Base-by-base conservation (phyloP, 2,797 vertebrate genomes). In the Phoxinus dragarum region DNA sequence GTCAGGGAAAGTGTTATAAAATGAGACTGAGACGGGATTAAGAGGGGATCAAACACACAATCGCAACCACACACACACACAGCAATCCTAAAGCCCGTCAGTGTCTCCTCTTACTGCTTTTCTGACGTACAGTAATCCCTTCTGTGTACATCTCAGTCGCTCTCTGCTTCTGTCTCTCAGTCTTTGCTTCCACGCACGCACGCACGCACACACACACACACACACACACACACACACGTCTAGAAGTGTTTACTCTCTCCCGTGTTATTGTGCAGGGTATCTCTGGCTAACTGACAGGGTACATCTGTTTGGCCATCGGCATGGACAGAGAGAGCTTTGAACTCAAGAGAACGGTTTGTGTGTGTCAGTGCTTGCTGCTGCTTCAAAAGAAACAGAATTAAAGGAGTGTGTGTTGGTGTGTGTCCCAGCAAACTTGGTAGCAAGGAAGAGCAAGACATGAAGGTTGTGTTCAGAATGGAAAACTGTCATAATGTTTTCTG, bases 301-400 rank as follows among this genome's bases (percentile, higher is more conserved):
- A 84, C 86, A 89, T 89, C 80, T 88, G 89, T 88, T 88, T 88
- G 59, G 82, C 86, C 89, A 89, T 61, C 81, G 83, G 88, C 89
- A 87, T 73, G 83, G 83, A 81, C 78, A 86, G 75, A 64, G 16
- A 85, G 19, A 12, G 76, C 86, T 88, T 87, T 90, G 82, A 88
- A 90, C 80, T 81, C n/a, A 54, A 75, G 78, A 19, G 66, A 79
- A 64, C 31, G 12, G 52, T 80, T 80, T 61, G 74, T 84, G 84
- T 76, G 49, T 84, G 67, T 87, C 73, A 76, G 42, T 76, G 64
- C 67, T 54, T 72, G 49, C 61, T 84, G 64, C 64, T 59, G 66
- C 64, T 77, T 67, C 78, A 75, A 76, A 54, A 84, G 82, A 54
- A 52, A 84, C 82, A 31, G 64, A 84, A 68, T 69, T 74, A 75